Conservation (phyloP, 2,888 invertebrate genomes). For the Dasypogon diadema region DNA sequence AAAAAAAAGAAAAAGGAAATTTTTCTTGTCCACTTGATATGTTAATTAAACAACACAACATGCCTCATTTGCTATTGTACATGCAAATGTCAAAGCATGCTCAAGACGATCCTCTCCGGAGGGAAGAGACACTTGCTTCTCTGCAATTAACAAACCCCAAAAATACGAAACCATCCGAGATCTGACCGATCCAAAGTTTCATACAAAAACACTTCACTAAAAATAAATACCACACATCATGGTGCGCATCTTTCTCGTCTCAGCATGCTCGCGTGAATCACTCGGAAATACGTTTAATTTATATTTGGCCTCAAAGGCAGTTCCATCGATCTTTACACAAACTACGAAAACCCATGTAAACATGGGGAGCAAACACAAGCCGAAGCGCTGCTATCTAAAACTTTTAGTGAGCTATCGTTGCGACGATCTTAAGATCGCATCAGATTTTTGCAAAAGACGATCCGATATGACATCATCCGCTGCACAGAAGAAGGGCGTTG, state of each 20-base stretch:
- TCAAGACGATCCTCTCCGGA: background rate
- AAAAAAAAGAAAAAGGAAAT: too few species aligned
- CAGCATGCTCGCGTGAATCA: conserved; percentile 35
- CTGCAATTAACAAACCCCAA: too few species aligned
- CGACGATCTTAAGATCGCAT: background rate
- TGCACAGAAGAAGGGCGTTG: conserved; percentile 32
- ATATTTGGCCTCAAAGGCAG: conserved; percentile 29
- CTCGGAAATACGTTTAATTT: conserved; percentile 43
- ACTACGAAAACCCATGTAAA: conserved; percentile 15
- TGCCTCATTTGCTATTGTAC: background rate
- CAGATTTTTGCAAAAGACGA: background rate
- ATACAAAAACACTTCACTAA: conserved; percentile 13
- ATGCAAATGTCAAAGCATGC: conserved; percentile 24
- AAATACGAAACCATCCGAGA: background rate
- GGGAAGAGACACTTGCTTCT: background rate
- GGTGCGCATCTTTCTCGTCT: conserved; percentile 1
- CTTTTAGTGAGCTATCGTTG: background rate
- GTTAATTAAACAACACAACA: conserved; percentile 3
- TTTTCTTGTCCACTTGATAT: too few species aligned
- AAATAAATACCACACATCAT: conserved; percentile 30
- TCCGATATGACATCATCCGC: conserved; percentile 16
- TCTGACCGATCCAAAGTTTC: conserved; percentile 2
- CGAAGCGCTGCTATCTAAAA: too few species aligned
- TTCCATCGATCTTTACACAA: conserved; percentile 25
- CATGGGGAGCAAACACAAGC: background rate